Base-by-base conservation (phyloP, 1,140 invertebrate species). In the Panagrolaimus sp. region DNA sequence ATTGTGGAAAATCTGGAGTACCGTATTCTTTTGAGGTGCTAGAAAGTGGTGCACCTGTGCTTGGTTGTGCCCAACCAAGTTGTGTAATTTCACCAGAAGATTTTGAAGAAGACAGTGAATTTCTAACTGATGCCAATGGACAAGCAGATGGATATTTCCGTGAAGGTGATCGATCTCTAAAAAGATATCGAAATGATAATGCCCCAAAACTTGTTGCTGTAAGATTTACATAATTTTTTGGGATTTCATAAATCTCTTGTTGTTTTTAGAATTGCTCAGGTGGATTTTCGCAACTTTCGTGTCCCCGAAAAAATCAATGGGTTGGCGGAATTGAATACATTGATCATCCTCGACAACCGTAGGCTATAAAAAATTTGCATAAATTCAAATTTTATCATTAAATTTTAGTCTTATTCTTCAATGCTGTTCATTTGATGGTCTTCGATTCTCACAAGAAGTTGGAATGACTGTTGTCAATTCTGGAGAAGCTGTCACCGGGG, bases 251-350 rank as follows among this genome's bases (percentile, higher is more conserved):
- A 47, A 17, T 2, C 3, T 43, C 1, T 4, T 68, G 24, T 26
- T 70, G 10, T 38, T 74, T 78, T 55, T 62, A 78, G 77, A 83
- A 83, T 52, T 80, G 79, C 48, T 65, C 71, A 14, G 78, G 78
- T 15, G 46, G 72, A 9, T 81, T 81, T 67, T 73, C 70, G 17
- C 76, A 83, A 17, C 72, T 83, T 26, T 73, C 81, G 3, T 81
- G 79, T 63, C 71, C 79, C 5, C 68, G 73, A 7, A 83, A 83
- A 44, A 81, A 81, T 55, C 79, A 81, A 65, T 81, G 71, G 73
- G 81, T 81, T 38, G 81, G 81, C 32, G 79, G 79, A n/a, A 81
- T 81, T 32, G 79, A 81, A 55, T 81, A 78, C 66, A 81, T 81
- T 24, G 81, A 83, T 52, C 75, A 83, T 67, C 81, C 78, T 12